phyloP scores from a whole-genome alignment of 2,113 vertebrate genomes.

The Struthio camelus region DNA sequence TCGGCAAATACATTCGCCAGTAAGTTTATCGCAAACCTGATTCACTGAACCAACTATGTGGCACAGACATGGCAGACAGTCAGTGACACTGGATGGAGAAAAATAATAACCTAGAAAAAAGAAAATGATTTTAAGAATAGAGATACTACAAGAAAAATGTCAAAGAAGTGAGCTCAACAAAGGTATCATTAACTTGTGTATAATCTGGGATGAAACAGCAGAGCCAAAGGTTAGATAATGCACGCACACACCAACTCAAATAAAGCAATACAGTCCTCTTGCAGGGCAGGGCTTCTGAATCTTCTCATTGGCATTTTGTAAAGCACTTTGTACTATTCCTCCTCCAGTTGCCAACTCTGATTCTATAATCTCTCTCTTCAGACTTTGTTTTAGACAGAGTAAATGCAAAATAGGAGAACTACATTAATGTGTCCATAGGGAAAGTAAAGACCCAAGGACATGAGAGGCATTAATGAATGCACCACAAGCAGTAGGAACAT shows the following conservation, averaged over 20 bases:
- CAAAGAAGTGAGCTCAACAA: background rate
- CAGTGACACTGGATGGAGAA: conserved; percentile 41
- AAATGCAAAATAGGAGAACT: background rate
- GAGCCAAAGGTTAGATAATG: background rate
- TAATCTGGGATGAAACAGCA: background rate
- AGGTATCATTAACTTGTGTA: background rate
- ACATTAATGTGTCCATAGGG: background rate
- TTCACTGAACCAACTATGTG: conserved; percentile 79
- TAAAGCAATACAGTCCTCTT: background rate
- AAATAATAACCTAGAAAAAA: conserved; percentile 83
- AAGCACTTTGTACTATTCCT: background rate
- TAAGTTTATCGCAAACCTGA: conserved; percentile 76
- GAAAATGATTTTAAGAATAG: background rate
- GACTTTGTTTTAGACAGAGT: background rate
- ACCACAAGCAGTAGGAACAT: background rate
- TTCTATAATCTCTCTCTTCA: background rate
- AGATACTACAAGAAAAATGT: background rate
- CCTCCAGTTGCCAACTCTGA: background rate
- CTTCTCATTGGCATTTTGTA: background rate
- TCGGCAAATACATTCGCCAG: conserved; percentile 83
- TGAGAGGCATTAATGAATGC: background rate
- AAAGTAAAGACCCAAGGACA: background rate
- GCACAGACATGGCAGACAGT: conserved; percentile 86
- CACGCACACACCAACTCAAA: background rate
- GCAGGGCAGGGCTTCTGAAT: background rate